phyloP scores from a whole-genome alignment of 2,113 vertebrate genomes.

The Guaruba guarouba region DNA sequence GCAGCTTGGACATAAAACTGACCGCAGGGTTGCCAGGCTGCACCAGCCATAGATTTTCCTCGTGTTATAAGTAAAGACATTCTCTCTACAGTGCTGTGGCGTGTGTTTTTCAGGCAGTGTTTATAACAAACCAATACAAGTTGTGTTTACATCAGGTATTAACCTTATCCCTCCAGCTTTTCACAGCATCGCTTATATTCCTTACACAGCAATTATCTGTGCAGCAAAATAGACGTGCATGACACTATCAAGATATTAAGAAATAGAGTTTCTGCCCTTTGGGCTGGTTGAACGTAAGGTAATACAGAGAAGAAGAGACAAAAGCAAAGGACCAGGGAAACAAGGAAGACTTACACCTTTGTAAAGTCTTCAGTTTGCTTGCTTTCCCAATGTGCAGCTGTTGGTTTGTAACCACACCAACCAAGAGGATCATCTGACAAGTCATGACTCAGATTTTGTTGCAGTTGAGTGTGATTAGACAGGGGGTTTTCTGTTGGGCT shows the following conservation, averaged over 20 bases:
- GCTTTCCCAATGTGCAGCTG: neutral
- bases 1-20: neutral
- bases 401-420: conserved; percentile 19
- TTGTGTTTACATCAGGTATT: neutral
- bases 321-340: neutral
- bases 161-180: neutral
- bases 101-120: neutral
- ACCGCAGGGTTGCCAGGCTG: neutral
- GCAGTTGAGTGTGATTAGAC: neutral
- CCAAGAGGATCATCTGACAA: conserved; percentile 7
- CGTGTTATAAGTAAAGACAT: neutral
- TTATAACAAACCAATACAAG: neutral
- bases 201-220: neutral
- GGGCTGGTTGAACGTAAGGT: neutral
- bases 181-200: neutral
- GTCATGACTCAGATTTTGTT: neutral
- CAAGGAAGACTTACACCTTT: neutral
- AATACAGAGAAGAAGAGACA: neutral
- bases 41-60: neutral
- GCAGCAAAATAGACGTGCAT: neutral
- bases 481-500: neutral
- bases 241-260: neutral
- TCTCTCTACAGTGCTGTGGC: neutral
- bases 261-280: neutral
- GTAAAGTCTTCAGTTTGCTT: neutral